A percentile compares a stretch with the other conserved stretches of the same genome.
Conservation (phyloP, 30 jellyfish, hydroid and myxozoan genomes). For the Hydractinia symbiolongicarpus region DNA sequence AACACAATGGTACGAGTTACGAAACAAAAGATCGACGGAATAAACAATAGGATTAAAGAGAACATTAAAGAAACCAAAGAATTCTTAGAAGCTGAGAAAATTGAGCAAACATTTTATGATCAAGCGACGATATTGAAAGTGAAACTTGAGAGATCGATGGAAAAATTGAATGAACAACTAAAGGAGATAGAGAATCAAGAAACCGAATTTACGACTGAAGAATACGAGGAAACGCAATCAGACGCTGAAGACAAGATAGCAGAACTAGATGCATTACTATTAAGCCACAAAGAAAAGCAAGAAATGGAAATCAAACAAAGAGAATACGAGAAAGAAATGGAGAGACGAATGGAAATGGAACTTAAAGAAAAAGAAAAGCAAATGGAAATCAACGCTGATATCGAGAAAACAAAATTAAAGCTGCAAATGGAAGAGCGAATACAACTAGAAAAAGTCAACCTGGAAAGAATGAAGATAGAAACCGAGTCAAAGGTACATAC, state of each 20-base stretch:
- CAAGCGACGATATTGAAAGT: constrained; percentile 9
- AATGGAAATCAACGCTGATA: constrained; percentile 15
- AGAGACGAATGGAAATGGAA: background rate
- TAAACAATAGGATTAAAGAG: too few relatives aligned
- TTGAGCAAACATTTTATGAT: constrained; percentile 7
- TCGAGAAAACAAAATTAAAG: background rate
- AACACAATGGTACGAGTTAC: too few relatives aligned
- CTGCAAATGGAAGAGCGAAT: constrained; percentile 8
- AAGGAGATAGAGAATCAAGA: constrained; percentile 12
- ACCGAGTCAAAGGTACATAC: constrained; percentile 11
- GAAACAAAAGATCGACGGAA: too few relatives aligned
- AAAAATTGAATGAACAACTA: constrained; percentile 1
- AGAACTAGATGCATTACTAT: constrained; percentile 17
- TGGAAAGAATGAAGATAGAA: background rate
- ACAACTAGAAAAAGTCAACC: constrained; percentile 6
- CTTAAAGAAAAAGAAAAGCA: background rate
- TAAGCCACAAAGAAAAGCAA: background rate
- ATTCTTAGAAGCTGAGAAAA: too few relatives aligned
- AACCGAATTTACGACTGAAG: constrained; percentile 6
- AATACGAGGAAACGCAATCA: constrained; percentile 10
- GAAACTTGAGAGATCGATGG: background rate
- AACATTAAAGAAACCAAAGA: too few relatives aligned
- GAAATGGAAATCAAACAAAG: too few relatives aligned
- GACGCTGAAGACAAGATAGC: background rate
- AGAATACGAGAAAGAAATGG: background rate